Evolutionary conservation across 2,888 invertebrate genomes (phyloP).

Genomic region (Nysson spinosus): DNA sequence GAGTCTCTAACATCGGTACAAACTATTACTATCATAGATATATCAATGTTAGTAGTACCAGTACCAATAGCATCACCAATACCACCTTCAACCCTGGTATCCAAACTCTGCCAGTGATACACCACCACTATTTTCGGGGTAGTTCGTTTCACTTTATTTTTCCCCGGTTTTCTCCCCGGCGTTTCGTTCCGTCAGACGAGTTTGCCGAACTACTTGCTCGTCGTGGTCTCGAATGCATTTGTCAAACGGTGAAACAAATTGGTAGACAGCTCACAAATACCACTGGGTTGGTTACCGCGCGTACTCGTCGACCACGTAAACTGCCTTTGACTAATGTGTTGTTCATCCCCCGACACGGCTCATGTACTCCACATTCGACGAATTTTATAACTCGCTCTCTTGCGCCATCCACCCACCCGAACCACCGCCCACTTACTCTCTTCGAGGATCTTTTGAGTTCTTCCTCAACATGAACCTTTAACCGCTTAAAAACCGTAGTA

Average conservation of each 20-base stretch:
- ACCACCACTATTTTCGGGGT: slow-evolving; percentile 8
- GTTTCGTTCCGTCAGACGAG: slow-evolving; percentile 63
- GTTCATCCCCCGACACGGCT: slow-evolving; percentile 71
- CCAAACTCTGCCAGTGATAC: not conserved
- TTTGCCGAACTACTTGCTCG: slow-evolving; percentile 68
- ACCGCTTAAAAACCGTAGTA: too few species aligned
- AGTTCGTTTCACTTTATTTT: slow-evolving; percentile 54
- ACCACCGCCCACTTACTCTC: not conserved
- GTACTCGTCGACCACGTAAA: slow-evolving; percentile 61
- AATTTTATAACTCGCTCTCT: slow-evolving; percentile 64
- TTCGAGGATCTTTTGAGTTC: too few species aligned
- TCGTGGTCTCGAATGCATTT: slow-evolving; percentile 69
- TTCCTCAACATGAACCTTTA: slow-evolving; percentile 1
- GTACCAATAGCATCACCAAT: slow-evolving; percentile 25
- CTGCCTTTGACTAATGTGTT: slow-evolving; percentile 75
- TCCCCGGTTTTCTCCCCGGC: slow-evolving; percentile 50
- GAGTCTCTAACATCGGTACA: slow-evolving; percentile 27
- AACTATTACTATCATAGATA: slow-evolving; percentile 37
- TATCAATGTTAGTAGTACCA: slow-evolving; percentile 11
- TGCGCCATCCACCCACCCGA: not conserved
- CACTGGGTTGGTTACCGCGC: slow-evolving; percentile 26
- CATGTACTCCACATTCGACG: slow-evolving; percentile 68
- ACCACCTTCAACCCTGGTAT: slow-evolving; percentile 26
- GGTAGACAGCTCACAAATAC: slow-evolving; percentile 74
- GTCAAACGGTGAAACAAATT: slow-evolving; percentile 75